phyloP scores from a whole-genome alignment of 2,113 vertebrate species.

The Pica pica region DNA sequence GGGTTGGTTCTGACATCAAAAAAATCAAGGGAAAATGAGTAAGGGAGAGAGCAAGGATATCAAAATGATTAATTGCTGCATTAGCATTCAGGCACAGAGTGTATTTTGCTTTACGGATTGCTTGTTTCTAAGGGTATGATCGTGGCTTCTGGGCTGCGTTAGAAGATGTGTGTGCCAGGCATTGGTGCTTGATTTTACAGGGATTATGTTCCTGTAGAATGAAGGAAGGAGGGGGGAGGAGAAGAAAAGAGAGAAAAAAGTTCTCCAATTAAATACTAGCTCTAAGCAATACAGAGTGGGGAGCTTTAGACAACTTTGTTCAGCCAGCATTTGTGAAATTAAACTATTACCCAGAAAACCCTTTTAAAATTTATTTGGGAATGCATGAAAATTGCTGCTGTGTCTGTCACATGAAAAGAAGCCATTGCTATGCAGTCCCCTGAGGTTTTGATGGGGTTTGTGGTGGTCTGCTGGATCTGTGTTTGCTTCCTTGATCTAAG shows the following conservation, averaged over 20 bases:
- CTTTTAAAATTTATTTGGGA: neutral
- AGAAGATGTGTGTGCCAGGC: neutral
- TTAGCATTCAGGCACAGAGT: conserved; percentile 30
- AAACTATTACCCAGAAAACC: fast-evolving
- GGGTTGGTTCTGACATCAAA: conserved; percentile 20
- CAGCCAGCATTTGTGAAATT: neutral
- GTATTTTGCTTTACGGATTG: neutral
- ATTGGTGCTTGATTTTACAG: neutral
- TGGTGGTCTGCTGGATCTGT: neutral
- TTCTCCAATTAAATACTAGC: neutral
- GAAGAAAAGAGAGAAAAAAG: neutral
- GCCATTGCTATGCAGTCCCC: fast-evolving
- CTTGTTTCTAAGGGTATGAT: neutral
- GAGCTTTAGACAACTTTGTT: neutral
- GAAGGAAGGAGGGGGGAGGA: neutral
- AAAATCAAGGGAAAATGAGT: conserved; percentile 30
- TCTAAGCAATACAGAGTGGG: too few relatives aligned
- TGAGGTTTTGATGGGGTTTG: neutral
- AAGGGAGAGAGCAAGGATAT: neutral
- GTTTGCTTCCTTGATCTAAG: neutral
- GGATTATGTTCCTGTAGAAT: neutral
- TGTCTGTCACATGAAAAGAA: neutral
- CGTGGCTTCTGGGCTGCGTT: neutral
- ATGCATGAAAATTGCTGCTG: neutral
- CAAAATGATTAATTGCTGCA: conserved; percentile 55